These are phyloP conservation scores for Drosophila micromelanica DNA, from an alignment of 1,140 invertebrate genomes.

Conservation along the genomic window DNA sequence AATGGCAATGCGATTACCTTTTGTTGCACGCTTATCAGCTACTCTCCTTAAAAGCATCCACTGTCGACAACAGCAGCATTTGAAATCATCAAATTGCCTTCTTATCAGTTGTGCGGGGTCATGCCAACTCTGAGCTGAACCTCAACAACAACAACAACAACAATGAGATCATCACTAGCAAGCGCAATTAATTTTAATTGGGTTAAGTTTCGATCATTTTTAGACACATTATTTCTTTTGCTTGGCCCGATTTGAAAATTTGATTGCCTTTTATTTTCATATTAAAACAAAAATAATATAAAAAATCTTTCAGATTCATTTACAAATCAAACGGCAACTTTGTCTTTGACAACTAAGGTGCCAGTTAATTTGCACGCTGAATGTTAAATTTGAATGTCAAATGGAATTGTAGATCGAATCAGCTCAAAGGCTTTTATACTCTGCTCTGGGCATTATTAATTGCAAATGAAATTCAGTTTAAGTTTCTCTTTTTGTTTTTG, in stretches of 20 bases:
- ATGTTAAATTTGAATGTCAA: too few relatives aligned
- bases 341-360: too few relatives aligned
- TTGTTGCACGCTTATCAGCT: conserved; percentile 8
- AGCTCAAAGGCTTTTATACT: too few relatives aligned
- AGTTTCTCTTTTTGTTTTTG: too few relatives aligned
- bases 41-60: conserved; percentile 7
- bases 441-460: too few relatives aligned
- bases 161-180: conserved; percentile 5
- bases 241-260: conserved; percentile 7
- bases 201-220: conserved; percentile 31
- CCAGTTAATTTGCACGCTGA: too few relatives aligned
- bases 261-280: background rate
- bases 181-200: conserved; percentile 62
- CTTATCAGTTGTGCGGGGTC: conserved; percentile 5
- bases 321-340: too few relatives aligned
- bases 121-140: conserved; percentile 1
- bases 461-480: too few relatives aligned
- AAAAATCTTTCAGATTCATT: too few relatives aligned
- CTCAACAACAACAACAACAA: background rate
- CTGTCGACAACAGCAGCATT: background rate
- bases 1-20: conserved; percentile 17
- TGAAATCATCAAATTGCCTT: background rate
- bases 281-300: too few relatives aligned
- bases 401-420: too few relatives aligned
- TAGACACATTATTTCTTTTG: background rate